Evolutionary conservation across 2,113 vertebrate species (phyloP).

Genomic region (Hippocampus guttulatus): DNA sequence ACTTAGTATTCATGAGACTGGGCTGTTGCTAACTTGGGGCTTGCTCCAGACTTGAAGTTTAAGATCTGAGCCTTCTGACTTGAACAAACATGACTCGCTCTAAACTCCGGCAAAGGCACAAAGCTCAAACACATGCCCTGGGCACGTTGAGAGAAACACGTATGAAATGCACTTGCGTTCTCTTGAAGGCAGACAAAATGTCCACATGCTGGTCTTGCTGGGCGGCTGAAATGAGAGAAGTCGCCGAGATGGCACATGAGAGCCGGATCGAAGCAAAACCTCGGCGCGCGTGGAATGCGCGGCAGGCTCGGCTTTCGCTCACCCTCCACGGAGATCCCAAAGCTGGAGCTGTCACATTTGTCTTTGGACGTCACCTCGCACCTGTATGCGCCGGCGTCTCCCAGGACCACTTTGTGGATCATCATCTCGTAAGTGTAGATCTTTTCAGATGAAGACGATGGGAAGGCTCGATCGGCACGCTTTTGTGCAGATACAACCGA

Average conservation of each 20-base stretch:
- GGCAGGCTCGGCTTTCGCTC: constrained; percentile 26
- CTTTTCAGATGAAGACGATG: constrained; percentile 47
- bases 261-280: constrained; percentile 33
- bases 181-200: constrained; percentile 79
- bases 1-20: too few species aligned
- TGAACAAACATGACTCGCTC: too few species aligned
- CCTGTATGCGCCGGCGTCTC: constrained; percentile 80
- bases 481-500: neutral
- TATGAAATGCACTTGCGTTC: constrained; percentile 71
- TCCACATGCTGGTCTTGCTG: constrained; percentile 54
- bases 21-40: too few species aligned
- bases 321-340: constrained; percentile 82
- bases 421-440: constrained; percentile 81
- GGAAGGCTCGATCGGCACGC: neutral
- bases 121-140: too few species aligned
- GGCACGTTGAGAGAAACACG: too few species aligned
- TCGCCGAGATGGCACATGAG: constrained; percentile 36
- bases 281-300: constrained; percentile 19
- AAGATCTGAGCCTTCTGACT: too few species aligned
- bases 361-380: constrained; percentile 84
- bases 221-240: constrained; percentile 64
- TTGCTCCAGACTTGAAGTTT: too few species aligned
- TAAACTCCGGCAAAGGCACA: too few species aligned
- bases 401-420: constrained; percentile 73
- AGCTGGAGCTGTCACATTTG: constrained; percentile 80